Evolutionary conservation across 2,888 invertebrate genomes (phyloP).

Genomic region (Athalia rosae): DNA sequence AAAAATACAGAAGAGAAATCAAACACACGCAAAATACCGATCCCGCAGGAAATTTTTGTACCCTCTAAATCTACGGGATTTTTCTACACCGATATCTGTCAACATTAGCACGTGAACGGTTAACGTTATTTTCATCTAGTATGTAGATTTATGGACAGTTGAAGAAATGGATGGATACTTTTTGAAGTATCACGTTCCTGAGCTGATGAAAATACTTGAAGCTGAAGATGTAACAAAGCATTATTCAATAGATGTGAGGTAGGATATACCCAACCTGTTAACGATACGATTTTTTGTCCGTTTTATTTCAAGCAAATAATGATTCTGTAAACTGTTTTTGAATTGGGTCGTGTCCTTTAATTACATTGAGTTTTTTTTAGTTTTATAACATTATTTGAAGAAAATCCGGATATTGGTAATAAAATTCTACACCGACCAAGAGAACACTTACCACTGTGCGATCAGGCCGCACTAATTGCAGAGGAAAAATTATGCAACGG

Average conservation of each 20-base stretch:
- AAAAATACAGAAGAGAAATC: too few species aligned
- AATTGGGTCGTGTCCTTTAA: slow-evolving; percentile 50
- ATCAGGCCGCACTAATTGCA: slow-evolving; percentile 78
- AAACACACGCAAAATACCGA: too few species aligned
- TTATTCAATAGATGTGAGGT: slow-evolving; percentile 84
- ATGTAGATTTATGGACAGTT: not conserved
- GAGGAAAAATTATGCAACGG: slow-evolving; percentile 76
- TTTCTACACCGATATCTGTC: too few species aligned
- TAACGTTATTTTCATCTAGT: too few species aligned
- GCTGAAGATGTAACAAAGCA: slow-evolving; percentile 78
- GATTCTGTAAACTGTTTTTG: not conserved
- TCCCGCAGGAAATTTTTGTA: too few species aligned
- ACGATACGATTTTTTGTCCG: not conserved
- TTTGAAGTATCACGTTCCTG: slow-evolving; percentile 77
- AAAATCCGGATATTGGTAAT: slow-evolving; percentile 80
- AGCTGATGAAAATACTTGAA: slow-evolving; percentile 79
- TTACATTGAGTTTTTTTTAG: slow-evolving; percentile 69
- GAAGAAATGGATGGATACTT: slow-evolving; percentile 76
- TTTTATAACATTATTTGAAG: slow-evolving; percentile 83
- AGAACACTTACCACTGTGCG: slow-evolving; percentile 79
- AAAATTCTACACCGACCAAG: slow-evolving; percentile 81
- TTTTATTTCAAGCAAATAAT: not conserved
- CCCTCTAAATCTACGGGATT: too few species aligned
- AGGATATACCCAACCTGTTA: slow-evolving; percentile 64
- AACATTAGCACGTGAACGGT: too few species aligned